Evolutionary conservation across 2,113 vertebrate genomes (phyloP).

Genomic region (Lynx canadensis): DNA sequence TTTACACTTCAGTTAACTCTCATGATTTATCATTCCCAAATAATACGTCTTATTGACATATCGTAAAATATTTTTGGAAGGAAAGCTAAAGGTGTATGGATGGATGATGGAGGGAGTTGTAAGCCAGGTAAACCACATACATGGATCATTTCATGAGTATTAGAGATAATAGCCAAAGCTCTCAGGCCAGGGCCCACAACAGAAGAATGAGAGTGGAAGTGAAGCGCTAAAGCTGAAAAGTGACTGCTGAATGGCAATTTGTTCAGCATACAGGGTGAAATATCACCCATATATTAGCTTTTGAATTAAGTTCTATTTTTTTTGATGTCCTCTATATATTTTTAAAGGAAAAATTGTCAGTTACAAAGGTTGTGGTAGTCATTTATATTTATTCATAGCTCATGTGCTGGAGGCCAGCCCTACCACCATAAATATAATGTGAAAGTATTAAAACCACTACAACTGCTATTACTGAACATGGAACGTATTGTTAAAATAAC

Average conservation of each 20-base stretch:
- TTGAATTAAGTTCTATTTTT: not conserved
- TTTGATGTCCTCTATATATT: not conserved
- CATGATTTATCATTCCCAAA: not conserved
- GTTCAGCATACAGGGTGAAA: not conserved
- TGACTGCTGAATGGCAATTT: not conserved
- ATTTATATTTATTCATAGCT: not conserved
- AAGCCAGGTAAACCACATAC: not conserved
- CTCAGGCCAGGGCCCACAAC: not conserved
- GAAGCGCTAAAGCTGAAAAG: not conserved
- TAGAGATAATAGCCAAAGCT: not conserved
- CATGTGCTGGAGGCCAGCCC: not conserved
- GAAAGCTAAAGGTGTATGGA: not conserved
- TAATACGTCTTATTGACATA: not conserved
- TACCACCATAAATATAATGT: not conserved
- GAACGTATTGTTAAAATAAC: not conserved
- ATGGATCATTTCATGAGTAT: not conserved
- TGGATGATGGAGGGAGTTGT: not conserved
- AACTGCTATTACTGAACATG: not conserved
- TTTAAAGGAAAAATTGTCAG: not conserved
- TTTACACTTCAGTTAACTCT: not conserved
- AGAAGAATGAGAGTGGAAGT: not conserved
- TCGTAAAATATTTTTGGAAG: conserved; percentile 20
- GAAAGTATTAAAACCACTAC: not conserved
- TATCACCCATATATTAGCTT: not conserved
- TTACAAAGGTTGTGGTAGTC: not conserved